Percentiles rank a stretch among this genome's conserved stretches.
Conservation (phyloP, 2,797 vertebrate species). For the Cynodonichthys magdalenae region DNA sequence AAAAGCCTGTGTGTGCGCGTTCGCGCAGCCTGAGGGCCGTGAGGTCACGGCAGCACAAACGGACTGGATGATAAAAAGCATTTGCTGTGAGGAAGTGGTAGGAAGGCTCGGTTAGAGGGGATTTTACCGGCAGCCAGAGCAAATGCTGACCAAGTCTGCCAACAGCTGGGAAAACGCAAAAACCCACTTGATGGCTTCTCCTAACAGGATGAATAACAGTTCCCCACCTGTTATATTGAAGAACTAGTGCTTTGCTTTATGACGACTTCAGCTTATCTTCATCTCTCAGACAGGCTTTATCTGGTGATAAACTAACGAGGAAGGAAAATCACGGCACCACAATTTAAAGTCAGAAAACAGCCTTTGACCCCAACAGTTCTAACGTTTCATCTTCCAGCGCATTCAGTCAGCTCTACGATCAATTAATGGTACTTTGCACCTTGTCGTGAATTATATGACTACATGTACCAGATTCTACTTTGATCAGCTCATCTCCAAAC, state of each 20-base stretch:
- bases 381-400: neutral
- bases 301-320: conserved; percentile 5
- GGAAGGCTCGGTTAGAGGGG: conserved; percentile 25
- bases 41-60: conserved; percentile 52
- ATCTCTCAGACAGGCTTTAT: conserved; percentile 3
- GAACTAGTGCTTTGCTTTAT: neutral
- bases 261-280: conserved; percentile 6
- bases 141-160: conserved; percentile 16
- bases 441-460: neutral
- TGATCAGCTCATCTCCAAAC: neutral
- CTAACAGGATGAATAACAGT: neutral
- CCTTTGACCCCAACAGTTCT: conserved; percentile 9
- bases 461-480: neutral
- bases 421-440: neutral
- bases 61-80: conserved; percentile 31
- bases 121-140: conserved; percentile 28
- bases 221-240: neutral
- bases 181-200: neutral
- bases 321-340: neutral
- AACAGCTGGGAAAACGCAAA: conserved; percentile 6
- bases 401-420: neutral
- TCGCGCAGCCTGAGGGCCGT: conserved; percentile 32
- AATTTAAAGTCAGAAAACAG: conserved; percentile 24
- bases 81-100: conserved; percentile 39
- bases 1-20: conserved; percentile 18